Evolutionary conservation across 2,797 vertebrate genomes (phyloP).

Genomic region (Sebastes paucispinis): DNA sequence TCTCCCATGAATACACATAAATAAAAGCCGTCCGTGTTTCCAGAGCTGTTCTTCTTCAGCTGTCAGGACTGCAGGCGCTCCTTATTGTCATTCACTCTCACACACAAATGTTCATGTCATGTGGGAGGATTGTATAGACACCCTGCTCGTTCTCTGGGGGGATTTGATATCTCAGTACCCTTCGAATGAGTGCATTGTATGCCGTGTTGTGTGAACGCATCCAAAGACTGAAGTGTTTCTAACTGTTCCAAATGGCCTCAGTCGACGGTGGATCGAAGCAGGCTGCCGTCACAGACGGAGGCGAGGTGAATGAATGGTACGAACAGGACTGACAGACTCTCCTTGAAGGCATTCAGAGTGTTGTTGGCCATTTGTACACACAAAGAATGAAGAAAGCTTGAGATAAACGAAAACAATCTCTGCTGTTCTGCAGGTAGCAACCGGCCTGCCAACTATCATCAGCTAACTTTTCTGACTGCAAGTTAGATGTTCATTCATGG

Average conservation of each 20-base stretch:
- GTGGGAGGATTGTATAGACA: not conserved
- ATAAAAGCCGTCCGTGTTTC: not conserved
- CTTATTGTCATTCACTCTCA: not conserved
- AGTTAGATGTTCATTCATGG: not conserved
- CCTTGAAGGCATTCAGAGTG: not conserved
- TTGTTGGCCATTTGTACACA: not conserved
- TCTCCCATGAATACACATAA: not conserved
- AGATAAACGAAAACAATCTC: not conserved
- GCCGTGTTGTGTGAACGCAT: rapidly evolving
- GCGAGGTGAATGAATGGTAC: not conserved
- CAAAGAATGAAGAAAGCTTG: not conserved
- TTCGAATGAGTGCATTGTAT: not conserved
- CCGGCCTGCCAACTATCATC: too few species aligned
- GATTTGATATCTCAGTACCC: not conserved
- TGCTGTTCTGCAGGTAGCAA: too few species aligned
- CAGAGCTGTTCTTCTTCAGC: not conserved
- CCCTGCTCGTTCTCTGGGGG: not conserved
- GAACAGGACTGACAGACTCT: not conserved
- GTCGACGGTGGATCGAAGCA: not conserved
- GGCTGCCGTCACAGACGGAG: not conserved
- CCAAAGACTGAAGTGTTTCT: not conserved
- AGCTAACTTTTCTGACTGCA: too few species aligned
- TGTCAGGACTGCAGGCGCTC: not conserved
- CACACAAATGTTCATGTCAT: not conserved
- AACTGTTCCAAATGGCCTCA: not conserved